Evolutionary conservation across 2,797 vertebrate genomes (phyloP).

Genomic region (Gallinago stenura): DNA sequence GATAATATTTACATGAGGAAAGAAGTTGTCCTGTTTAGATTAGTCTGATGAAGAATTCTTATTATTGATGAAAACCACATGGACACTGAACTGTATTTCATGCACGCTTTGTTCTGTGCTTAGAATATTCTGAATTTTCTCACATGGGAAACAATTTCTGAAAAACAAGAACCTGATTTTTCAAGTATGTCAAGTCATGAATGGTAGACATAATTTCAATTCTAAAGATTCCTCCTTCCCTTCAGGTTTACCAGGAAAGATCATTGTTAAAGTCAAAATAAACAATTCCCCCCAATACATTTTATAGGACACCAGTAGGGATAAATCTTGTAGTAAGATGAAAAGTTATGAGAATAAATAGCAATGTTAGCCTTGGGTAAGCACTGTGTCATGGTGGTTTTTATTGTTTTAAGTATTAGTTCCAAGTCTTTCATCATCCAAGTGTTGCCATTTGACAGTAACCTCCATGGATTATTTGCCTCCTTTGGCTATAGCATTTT

Average conservation of each 20-base stretch:
- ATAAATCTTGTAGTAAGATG: not conserved
- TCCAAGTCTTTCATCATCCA: not conserved
- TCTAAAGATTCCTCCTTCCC: not conserved
- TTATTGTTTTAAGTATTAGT: not conserved
- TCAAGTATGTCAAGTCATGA: not conserved
- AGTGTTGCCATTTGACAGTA: not conserved
- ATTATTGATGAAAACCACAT: not conserved
- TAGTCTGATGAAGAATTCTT: not conserved
- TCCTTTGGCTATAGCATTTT: not conserved
- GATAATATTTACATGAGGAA: not conserved
- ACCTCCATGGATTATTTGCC: not conserved
- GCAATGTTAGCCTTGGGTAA: not conserved
- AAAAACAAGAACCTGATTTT: not conserved
- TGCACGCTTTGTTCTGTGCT: not conserved
- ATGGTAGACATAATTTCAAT: not conserved
- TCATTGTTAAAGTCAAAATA: not conserved
- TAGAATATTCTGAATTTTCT: not conserved
- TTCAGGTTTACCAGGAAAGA: not conserved
- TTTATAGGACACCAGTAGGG: not conserved
- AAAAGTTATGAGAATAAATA: not conserved
- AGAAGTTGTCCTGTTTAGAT: not conserved
- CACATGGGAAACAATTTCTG: not conserved
- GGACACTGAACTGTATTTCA: not conserved
- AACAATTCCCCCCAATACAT: not conserved
- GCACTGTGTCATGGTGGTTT: accelerated